Evolutionary conservation across 1,140 invertebrate species (phyloP).

Genomic region (Phthorimaea operculella): DNA sequence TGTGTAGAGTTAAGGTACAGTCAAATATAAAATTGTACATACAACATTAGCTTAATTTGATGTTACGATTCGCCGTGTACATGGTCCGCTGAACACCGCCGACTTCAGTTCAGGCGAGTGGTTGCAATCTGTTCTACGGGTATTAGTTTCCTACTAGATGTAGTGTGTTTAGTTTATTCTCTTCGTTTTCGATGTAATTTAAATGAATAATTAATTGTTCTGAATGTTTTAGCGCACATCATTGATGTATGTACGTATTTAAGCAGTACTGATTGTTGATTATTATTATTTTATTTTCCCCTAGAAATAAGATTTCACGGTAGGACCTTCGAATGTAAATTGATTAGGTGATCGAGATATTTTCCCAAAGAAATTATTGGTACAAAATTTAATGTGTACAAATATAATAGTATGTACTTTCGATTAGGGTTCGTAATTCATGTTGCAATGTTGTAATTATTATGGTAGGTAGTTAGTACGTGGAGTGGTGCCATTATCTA

Average conservation of each 20-base stretch:
- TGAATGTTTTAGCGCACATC: conserved; percentile 49
- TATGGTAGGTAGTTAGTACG: conserved; percentile 50
- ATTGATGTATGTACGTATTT: conserved; percentile 38
- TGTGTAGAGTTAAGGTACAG: conserved; percentile 30
- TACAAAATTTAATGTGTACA: conserved; percentile 63
- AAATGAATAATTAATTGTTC: conserved; percentile 37
- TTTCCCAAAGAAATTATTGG: conserved; percentile 65
- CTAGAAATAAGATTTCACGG: conserved; percentile 39
- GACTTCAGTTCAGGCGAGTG: background rate
- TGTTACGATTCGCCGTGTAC: conserved; percentile 24
- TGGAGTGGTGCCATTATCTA: conserved; percentile 56
- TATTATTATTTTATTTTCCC: conserved; percentile 65
- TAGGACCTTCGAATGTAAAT: conserved; percentile 39
- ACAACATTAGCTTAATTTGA: conserved; percentile 23
- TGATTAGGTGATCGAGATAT: conserved; percentile 36
- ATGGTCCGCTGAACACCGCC: conserved; percentile 15
- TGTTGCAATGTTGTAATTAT: conserved; percentile 58
- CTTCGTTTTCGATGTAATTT: conserved; percentile 46
- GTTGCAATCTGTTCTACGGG: conserved; percentile 64
- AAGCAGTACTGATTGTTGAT: conserved; percentile 58
- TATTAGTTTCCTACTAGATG: conserved; percentile 66
- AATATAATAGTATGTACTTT: conserved; percentile 42
- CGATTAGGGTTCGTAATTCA: conserved; percentile 51
- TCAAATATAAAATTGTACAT: conserved; percentile 43
- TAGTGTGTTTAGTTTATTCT: conserved; percentile 59